Conservation (phyloP, 2,113 vertebrate genomes). For the Sciurus niger region DNA sequence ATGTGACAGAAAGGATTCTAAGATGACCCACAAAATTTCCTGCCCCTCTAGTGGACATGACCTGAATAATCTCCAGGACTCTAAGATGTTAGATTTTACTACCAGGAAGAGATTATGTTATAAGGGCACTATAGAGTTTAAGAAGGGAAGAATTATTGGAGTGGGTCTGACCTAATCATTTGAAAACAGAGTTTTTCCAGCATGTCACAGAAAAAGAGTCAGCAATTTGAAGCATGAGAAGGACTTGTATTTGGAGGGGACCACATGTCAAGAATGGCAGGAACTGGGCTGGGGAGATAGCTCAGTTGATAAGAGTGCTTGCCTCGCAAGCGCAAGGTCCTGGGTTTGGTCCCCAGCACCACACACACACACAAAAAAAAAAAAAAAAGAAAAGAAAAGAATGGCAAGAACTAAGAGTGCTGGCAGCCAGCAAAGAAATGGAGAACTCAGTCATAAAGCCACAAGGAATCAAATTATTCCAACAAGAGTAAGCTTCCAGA, state of each 20-base stretch:
- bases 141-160: not conserved
- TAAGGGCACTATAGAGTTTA: not conserved
- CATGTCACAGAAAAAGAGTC: not conserved
- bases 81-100: not conserved
- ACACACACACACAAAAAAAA: no score
- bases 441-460: not conserved
- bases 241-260: not conserved
- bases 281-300: not conserved
- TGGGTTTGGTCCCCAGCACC: no score
- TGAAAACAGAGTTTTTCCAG: constrained; percentile 8
- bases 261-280: not conserved
- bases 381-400: not conserved
- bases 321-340: no score
- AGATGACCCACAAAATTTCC: not conserved
- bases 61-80: not conserved
- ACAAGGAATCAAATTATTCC: constrained; percentile 46
- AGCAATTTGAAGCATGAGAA: constrained; percentile 42
- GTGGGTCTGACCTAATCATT: not conserved
- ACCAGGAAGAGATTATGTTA: not conserved
- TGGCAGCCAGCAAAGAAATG: not conserved
- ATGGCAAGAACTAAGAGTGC: not conserved
- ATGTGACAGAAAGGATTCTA: constrained; percentile 10
- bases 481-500: not conserved
- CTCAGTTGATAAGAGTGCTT: not conserved
- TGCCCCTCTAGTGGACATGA: not conserved